Conservation (phyloP, 2,888 invertebrate species). For the Drosophila tanythrix region DNA sequence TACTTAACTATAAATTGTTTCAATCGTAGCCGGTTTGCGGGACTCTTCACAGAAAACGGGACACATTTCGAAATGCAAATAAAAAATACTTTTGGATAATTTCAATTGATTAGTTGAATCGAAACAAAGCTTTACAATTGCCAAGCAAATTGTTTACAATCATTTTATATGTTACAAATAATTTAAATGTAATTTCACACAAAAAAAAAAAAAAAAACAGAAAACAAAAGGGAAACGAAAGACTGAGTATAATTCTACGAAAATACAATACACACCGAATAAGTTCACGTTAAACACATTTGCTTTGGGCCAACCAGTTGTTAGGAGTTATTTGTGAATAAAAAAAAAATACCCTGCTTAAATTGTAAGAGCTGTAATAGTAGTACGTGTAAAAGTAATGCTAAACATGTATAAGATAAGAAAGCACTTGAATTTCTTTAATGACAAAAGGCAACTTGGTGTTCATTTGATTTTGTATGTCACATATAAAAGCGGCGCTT, state of each 20-base stretch:
- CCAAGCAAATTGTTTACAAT: conserved; percentile 28
- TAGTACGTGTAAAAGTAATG: conserved; percentile 37
- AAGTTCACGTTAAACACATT: conserved; percentile 3
- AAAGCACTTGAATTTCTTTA: conserved; percentile 80
- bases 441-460: conserved; percentile 81
- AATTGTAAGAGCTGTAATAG: conserved; percentile 32
- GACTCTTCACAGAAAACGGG: conserved; percentile 25
- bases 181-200: conserved; percentile 10
- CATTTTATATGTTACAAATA: conserved; percentile 34
- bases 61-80: conserved; percentile 35
- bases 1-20: conserved; percentile 48
- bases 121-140: conserved; percentile 31
- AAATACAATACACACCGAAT: conserved; percentile 19
- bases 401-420: conserved; percentile 55
- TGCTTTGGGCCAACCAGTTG: conserved; percentile 4
- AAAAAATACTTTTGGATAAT: conserved; percentile 66
- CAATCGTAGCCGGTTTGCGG: conserved; percentile 34
- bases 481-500: conserved; percentile 13
- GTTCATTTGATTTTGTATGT: conserved; percentile 50
- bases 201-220: not conserved
- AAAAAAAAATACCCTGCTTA: conserved; percentile 19
- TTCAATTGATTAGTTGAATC: conserved; percentile 49
- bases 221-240: conserved; percentile 7
- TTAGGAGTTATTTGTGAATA: conserved; percentile 27
- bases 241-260: conserved; percentile 11